Conservation (phyloP, 2,113 vertebrate genomes). For the Grammomys dolichurus region DNA sequence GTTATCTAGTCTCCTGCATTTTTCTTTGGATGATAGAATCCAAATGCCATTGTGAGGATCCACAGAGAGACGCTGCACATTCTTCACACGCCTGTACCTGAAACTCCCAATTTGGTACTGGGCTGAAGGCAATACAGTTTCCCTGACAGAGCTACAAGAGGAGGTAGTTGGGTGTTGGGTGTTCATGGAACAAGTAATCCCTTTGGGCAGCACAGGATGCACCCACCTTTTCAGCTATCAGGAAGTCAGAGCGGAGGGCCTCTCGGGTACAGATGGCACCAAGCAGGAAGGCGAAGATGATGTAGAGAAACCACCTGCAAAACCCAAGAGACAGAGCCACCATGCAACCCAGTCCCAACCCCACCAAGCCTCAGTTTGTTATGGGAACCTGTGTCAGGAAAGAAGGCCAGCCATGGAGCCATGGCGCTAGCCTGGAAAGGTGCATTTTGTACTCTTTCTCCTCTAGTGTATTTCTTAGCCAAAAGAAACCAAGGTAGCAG, state of each 20-base stretch:
- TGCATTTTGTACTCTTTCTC: neutral
- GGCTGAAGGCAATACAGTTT: fast-evolving
- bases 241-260: constrained; percentile 95
- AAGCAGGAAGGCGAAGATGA: constrained; percentile 96
- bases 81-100: neutral
- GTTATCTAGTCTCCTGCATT: neutral
- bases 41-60: neutral
- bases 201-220: fast-evolving
- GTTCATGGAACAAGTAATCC: neutral
- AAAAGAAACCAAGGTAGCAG: neutral
- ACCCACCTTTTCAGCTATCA: constrained; percentile 98
- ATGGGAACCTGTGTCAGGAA: neutral
- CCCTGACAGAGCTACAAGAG: neutral
- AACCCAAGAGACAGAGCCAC: constrained; percentile 52
- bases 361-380: neutral
- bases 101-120: neutral
- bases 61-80: neutral
- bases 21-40: neutral
- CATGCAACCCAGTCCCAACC: fast-evolving
- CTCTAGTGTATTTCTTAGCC: neutral
- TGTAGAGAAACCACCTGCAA: constrained; percentile 98
- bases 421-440: neutral
- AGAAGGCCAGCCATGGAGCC: neutral
- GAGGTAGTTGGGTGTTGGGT: neutral
- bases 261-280: constrained; percentile 96